These are phyloP conservation scores for Saturnia japonica DNA, from an alignment of 2,888 invertebrate species.

Conservation along the genomic window DNA sequence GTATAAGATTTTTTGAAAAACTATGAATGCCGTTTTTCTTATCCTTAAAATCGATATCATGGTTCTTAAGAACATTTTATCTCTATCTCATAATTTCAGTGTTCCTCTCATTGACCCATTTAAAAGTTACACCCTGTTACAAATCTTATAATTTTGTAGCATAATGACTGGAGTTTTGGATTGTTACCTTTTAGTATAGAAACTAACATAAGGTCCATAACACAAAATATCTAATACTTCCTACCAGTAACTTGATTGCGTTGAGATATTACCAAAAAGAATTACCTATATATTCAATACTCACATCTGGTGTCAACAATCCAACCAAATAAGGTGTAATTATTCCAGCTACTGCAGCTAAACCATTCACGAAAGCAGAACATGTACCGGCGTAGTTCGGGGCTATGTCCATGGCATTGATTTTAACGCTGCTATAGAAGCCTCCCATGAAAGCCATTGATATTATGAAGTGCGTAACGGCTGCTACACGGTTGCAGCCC, in stretches of 20 bases:
- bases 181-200: neutral
- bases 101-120: no score
- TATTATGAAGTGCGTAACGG: constrained; percentile 81
- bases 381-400: constrained; percentile 85
- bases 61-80: no score
- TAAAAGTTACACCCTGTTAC: neutral
- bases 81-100: no score
- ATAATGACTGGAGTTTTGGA: neutral
- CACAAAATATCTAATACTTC: neutral
- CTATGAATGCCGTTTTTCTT: no score
- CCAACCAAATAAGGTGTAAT: constrained; percentile 83
- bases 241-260: neutral
- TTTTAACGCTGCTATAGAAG: constrained; percentile 86
- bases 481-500: constrained; percentile 76
- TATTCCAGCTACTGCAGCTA: constrained; percentile 83
- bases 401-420: constrained; percentile 84
- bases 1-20: no score
- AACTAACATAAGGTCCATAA: neutral
- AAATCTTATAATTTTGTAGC: no score
- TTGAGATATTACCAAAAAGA: neutral
- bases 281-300: constrained; percentile 37
- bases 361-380: constrained; percentile 84
- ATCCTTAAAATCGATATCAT: no score
- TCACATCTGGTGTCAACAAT: constrained; percentile 82
- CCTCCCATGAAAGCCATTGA: constrained; percentile 86